Evolutionary conservation across 2,797 vertebrate genomes (phyloP).

Genomic region (Alca torda): DNA sequence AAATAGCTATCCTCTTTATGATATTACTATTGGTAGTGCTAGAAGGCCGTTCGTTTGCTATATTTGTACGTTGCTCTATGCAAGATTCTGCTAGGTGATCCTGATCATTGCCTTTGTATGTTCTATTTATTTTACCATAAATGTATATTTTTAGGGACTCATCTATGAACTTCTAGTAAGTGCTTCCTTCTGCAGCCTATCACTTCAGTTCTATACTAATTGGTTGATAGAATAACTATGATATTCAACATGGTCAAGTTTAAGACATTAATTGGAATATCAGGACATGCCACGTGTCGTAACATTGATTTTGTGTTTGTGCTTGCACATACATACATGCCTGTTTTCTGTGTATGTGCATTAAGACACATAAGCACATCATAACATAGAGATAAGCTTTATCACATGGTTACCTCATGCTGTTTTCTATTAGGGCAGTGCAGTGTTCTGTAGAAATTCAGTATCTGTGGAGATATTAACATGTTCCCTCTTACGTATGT

Average conservation of each 20-base stretch:
- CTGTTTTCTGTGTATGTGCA: neutral
- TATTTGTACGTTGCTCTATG: neutral
- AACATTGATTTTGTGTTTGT: neutral
- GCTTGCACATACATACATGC: neutral
- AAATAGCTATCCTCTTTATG: slow-evolving; percentile 2
- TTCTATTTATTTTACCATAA: neutral
- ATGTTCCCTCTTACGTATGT: neutral
- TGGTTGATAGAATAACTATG: neutral
- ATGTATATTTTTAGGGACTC: neutral
- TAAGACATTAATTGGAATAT: neutral
- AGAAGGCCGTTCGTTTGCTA: neutral
- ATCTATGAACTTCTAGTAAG: neutral
- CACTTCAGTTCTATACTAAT: neutral
- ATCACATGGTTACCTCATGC: neutral
- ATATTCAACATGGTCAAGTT: neutral
- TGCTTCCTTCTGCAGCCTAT: neutral
- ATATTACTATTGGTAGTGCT: neutral
- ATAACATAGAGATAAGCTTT: neutral
- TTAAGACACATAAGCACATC: neutral
- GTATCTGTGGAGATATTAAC: neutral
- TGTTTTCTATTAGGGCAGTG: neutral
- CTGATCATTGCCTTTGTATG: neutral
- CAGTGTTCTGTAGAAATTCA: neutral
- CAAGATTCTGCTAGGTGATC: neutral
- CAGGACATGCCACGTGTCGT: neutral